Percentiles rank a stretch among this genome's conserved stretches.
Conservation (phyloP, 2,113 vertebrate species). For the Petromus typicus region DNA sequence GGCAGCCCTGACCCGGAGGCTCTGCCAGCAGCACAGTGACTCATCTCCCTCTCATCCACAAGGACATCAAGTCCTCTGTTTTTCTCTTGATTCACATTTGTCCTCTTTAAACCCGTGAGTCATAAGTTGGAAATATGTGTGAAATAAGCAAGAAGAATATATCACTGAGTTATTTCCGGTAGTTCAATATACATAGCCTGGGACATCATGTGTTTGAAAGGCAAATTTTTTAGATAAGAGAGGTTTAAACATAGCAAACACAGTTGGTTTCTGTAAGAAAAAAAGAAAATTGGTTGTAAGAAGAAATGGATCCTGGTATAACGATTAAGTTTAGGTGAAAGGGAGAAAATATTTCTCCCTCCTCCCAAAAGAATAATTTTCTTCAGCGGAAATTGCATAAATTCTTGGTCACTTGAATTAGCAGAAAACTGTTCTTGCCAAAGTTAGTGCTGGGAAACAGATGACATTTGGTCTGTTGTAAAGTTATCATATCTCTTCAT, state of each 20-base stretch:
- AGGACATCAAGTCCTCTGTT: conserved; percentile 80
- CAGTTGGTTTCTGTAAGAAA: conserved; percentile 53
- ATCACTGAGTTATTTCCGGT: conserved; percentile 82
- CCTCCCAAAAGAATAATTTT: conserved; percentile 70
- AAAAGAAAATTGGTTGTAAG: conserved; percentile 23
- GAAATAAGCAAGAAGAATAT: conserved; percentile 82
- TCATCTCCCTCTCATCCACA: conserved; percentile 73
- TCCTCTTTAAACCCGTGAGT: conserved; percentile 83
- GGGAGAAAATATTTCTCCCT: conserved; percentile 71
- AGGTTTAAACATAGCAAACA: conserved; percentile 69
- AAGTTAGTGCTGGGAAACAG: conserved; percentile 62
- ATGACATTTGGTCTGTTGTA: conserved; percentile 34
- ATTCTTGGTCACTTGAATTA: conserved; percentile 74
- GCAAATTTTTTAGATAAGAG: conserved; percentile 71
- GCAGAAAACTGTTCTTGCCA: conserved; percentile 57
- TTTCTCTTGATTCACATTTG: conserved; percentile 77
- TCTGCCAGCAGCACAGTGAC: conserved; percentile 54
- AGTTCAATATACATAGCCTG: conserved; percentile 78
- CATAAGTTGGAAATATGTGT: conserved; percentile 77
- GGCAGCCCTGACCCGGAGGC: conserved; percentile 41
- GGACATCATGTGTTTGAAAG: conserved; percentile 78
- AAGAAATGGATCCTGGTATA: conserved; percentile 56
- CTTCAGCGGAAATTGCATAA: conserved; percentile 74
- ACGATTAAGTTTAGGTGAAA: conserved; percentile 59
- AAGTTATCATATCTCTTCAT: not conserved